A percentile compares a stretch with the other conserved stretches of the same genome.
Evolutionary conservation across 2,797 vertebrate genomes (phyloP).

Genomic region (Manis pentadactyla): DNA sequence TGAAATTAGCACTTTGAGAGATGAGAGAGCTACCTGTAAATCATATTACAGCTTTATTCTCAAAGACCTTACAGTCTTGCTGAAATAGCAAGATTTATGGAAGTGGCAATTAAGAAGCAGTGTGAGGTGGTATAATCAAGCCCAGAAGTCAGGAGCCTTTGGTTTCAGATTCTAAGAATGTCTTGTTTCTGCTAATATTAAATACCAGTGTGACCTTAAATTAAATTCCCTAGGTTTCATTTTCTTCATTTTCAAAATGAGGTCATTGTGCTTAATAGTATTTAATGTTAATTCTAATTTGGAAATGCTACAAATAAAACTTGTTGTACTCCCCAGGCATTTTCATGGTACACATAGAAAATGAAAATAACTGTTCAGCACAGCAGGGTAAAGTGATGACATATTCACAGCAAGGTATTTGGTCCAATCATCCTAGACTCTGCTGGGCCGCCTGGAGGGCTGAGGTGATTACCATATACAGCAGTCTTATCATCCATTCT

Average conservation of each 20-base stretch:
- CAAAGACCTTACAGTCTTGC: neutral
- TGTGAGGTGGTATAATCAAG: neutral
- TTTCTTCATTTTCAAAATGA: slow-evolving; percentile 40
- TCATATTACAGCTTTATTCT: neutral
- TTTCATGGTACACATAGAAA: slow-evolving; percentile 30
- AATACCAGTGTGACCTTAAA: slow-evolving; percentile 38
- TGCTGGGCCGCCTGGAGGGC: neutral
- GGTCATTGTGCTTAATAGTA: slow-evolving; percentile 10
- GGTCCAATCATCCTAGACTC: neutral
- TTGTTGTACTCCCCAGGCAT: neutral
- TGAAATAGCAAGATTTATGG: neutral
- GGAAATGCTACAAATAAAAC: slow-evolving; percentile 26
- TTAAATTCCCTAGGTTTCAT: slow-evolving; percentile 27
- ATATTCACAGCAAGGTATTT: neutral
- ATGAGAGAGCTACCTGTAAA: neutral
- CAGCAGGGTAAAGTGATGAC: neutral
- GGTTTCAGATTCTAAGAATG: neutral
- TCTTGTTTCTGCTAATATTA: neutral
- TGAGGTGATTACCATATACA: neutral
- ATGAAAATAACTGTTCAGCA: slow-evolving; percentile 6
- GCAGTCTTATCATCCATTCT: neutral
- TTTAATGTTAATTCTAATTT: slow-evolving; percentile 39
- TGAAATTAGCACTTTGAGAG: neutral
- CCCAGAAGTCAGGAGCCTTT: neutral
- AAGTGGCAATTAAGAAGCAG: neutral